Base-by-base conservation (phyloP, 2,888 invertebrate species). In the Carpatolechia fugitivella region DNA sequence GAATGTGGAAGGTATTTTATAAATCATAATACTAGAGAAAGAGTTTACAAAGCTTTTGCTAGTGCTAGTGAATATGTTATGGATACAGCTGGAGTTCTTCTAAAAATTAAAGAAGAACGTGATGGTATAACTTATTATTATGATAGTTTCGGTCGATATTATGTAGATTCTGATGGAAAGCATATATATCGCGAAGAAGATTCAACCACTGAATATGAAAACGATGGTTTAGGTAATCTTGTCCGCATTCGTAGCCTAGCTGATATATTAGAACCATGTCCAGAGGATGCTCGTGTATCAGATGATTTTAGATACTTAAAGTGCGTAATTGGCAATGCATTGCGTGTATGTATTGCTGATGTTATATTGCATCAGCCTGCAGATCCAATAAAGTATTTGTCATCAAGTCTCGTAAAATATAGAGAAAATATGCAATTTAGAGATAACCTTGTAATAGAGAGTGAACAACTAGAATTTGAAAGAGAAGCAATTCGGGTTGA, bases 221-320 rank as follows among this genome's bases (percentile, higher is more conserved):
- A 81, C 59, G 90, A 90, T 71, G 90, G 83, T 0, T 74, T 90
- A 56, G 90, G 90, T 41, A 90, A 90, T 62, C 69, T 90, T n/a
- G 87, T 90, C 1, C 82, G 88, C 50, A 80, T 85, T 61, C 80
- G 82, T 36, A 87, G 82, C 57, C 77, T 80, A 36, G 58, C 73
- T 50, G 85, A 85, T 61, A 64, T 82, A 55, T 82, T 86, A 62
- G 72, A 83, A 38, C 68, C 73, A 11, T 90, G 90, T 59, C 82
- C 86, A 6, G 80, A 71, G 36, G 85, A 88, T 59, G 77, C 73
- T n/a, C 68, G 82, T 58, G 82, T 88, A 0, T 82, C 84, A 20
- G 86, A 87, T 60, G 90, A 90, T 59, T 87, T 81, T 62, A 82
- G 75, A 58, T 90, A 89, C 70, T 72, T 90, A 36, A 86, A 84